Base-by-base conservation (phyloP, 2,113 vertebrate genomes). In the Lota lota region DNA sequence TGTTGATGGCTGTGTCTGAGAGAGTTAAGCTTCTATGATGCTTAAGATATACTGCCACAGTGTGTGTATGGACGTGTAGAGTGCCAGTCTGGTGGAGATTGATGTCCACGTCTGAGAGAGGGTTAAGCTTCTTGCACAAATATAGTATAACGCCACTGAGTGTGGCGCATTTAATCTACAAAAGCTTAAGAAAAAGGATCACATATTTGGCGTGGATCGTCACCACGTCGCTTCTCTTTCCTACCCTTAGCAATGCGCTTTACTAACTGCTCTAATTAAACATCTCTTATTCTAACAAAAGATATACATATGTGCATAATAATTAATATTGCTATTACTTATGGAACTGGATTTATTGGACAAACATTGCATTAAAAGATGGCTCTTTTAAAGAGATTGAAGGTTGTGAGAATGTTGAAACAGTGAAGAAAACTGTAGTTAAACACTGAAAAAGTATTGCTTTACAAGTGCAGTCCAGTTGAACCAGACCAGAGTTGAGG, bases 211-310 rank as follows among this genome's bases (percentile, higher is more conserved):
- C 4, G 28, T 33, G 28, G 28, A 6, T 33, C 28, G 28, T 33
- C 28, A 24, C 4, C 24, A 33, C 28, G 28, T 33, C 28, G 4
- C 28, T 33, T 33, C 28, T 33, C 28, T 33, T 33, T 33, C 28
- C 28, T 33, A 33, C 28, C 28, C 28, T 75, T 77, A 69, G 68
- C 78, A 78, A 77, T 64, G 64, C 75, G 51, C 67, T 58, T 65
- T 66, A 47, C 66, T 63, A 50, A 58, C 72, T 47, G 40, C 40
- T 14, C 7, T 73, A 77, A 51, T 73, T 69, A 61, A 72, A 75
- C 70, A 57, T 83, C 66, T 78, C 69, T 79, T 76, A 78, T 77
- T 83, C 57, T 69, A 72, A 51, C 68, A 85, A 33, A 76, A 74
- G n/a, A 80, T 67, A 11, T 73, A 58, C 22, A 21, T 59, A 68